Conservation (phyloP, 92 coral and sea anemone genomes). For the Epizoanthus stellaris region DNA sequence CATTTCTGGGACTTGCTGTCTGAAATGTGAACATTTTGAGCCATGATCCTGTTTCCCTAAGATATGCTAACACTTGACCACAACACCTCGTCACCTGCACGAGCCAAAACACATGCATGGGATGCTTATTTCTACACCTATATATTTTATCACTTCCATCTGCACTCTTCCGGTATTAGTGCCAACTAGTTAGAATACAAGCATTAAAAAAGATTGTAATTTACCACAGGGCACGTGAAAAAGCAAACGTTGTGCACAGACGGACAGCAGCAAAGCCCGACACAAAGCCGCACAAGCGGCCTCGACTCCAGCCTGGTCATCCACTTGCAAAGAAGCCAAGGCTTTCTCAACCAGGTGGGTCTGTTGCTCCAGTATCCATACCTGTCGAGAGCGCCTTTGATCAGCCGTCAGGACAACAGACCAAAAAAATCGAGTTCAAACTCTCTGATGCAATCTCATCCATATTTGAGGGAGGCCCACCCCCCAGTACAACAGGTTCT, state of each 20-base stretch:
- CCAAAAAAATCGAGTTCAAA: slow-evolving; percentile 87
- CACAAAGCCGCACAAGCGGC: slow-evolving; percentile 43
- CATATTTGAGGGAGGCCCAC: slow-evolving; percentile 89
- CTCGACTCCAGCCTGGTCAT: slow-evolving; percentile 73
- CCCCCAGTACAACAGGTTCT: slow-evolving; percentile 9
- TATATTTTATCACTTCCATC: no score
- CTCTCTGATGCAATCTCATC: slow-evolving; percentile 91
- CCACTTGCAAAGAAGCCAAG: slow-evolving; percentile 71
- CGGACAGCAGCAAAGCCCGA: slow-evolving; percentile 57
- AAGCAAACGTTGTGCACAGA: slow-evolving; percentile 50
- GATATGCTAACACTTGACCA: no score
- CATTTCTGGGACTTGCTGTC: no score
- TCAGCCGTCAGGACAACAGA: slow-evolving; percentile 77
- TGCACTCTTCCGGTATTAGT: no score
- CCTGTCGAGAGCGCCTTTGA: slow-evolving; percentile 91
- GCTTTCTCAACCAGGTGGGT: slow-evolving; percentile 6
- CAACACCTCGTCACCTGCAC: no score
- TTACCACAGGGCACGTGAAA: slow-evolving; percentile 59
- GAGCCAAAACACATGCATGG: no score
- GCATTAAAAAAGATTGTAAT: no score
- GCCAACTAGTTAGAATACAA: no score
- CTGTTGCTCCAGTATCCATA: slow-evolving; percentile 56
- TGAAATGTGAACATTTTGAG: no score
- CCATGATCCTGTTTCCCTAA: no score
- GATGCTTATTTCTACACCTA: no score